Conservation (phyloP, 2,113 vertebrate genomes). For the Sminthopsis crassicaudata region DNA sequence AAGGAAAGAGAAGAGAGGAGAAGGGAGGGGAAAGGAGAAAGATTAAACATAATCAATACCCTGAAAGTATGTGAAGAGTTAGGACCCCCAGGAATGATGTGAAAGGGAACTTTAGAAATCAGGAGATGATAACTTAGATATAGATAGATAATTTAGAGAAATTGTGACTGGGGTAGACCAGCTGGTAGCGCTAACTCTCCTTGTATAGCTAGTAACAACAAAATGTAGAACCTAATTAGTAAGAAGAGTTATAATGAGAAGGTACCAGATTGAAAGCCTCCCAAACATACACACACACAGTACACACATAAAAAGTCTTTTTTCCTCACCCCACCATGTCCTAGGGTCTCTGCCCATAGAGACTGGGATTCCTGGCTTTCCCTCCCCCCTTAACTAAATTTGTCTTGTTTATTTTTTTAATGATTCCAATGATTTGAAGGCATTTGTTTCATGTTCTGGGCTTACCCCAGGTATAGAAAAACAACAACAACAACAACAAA, state of each 20-base stretch:
- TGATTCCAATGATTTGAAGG: not conserved
- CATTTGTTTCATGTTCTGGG: not conserved
- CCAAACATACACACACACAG: not conserved
- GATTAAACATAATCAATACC: not conserved
- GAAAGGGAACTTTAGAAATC: too few relatives aligned
- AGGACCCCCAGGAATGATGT: not conserved
- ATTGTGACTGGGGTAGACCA: not conserved
- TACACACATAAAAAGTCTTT: not conserved
- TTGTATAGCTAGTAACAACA: not conserved
- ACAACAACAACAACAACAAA: too few relatives aligned
- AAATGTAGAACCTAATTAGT: not conserved
- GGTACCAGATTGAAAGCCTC: not conserved
- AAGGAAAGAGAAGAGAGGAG: too few relatives aligned
- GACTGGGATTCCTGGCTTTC: not conserved
- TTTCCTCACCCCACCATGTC: not conserved
- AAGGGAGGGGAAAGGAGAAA: not conserved
- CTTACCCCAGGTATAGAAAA: not conserved
- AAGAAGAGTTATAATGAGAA: not conserved
- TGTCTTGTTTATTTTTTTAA: not conserved
- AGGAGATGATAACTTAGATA: too few relatives aligned
- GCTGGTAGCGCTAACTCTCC: not conserved
- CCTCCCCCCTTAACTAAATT: not conserved
- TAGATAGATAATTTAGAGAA: not conserved
- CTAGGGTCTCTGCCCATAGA: not conserved
- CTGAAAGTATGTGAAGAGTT: not conserved